Percentiles rank a stretch among this genome's conserved stretches.
Conservation (phyloP, 1,140 invertebrate species). For the Saxidomus purpurata region DNA sequence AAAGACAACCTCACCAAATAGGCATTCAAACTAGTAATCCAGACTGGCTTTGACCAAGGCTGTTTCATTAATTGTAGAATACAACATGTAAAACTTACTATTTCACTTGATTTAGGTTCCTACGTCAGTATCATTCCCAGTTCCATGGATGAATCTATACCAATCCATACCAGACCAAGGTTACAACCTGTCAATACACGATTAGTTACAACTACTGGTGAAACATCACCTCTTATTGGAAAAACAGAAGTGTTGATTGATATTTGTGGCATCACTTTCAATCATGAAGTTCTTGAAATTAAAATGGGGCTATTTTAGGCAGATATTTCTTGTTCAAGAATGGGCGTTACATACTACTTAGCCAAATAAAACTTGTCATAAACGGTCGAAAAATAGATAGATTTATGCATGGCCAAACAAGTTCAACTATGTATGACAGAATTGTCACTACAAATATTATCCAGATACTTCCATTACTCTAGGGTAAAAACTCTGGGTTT, state of each 20-base stretch:
- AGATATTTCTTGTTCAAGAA: not conserved
- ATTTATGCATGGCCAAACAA: not conserved
- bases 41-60: not conserved
- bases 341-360: not conserved
- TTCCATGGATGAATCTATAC: not conserved
- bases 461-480: not conserved
- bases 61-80: not conserved
- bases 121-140: constrained; percentile 31
- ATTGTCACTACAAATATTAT: not conserved
- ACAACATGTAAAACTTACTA: not conserved
- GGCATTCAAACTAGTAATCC: not conserved
- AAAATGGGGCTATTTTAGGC: not conserved
- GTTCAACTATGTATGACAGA: not conserved
- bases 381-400: constrained; percentile 1
- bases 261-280: not conserved
- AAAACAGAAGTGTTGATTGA: not conserved
- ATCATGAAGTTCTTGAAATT: not conserved
- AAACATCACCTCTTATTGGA: constrained; percentile 40
- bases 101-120: constrained; percentile 34
- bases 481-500: too few species aligned
- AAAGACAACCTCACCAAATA: not conserved
- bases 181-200: constrained; percentile 24
- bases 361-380: not conserved
- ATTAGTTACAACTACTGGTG: constrained; percentile 58
- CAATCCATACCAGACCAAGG: not conserved